Percentiles rank a stretch among this genome's conserved stretches.
Evolutionary conservation across 23 tunicate genomes (phyloP).

Genomic region (Ciona savignyi): DNA sequence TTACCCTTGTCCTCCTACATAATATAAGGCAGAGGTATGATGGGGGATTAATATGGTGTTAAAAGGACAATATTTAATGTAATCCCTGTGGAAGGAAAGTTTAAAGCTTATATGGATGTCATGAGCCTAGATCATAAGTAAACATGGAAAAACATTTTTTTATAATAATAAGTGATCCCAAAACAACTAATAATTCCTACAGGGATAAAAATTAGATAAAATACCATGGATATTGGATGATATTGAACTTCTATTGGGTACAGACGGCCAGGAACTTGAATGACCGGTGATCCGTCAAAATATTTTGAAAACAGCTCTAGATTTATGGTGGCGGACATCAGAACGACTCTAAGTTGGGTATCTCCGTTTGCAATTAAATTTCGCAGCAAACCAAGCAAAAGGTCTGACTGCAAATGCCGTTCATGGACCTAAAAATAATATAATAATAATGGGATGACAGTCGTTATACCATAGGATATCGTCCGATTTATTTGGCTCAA

Average conservation of each 20-base stretch:
- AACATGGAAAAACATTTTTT: no score
- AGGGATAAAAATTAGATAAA: no score
- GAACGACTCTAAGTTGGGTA: conserved; percentile 45
- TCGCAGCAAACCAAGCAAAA: conserved; percentile 70
- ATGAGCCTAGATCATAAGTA: no score
- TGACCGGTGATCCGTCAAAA: conserved; percentile 81
- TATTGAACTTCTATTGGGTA: conserved; percentile 89
- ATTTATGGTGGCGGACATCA: conserved; percentile 97
- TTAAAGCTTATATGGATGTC: no score
- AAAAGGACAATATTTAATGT: no score
- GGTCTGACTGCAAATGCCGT: conserved; percentile 90
- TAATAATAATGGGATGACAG: background rate
- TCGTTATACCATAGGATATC: no score
- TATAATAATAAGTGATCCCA: no score
- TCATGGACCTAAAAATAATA: conserved; percentile 60
- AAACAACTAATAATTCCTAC: no score
- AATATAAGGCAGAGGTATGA: background rate
- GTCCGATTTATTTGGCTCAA: no score
- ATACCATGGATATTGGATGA: conserved; percentile 66
- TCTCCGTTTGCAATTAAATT: conserved; percentile 22
- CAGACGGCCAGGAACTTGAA: conserved; percentile 96
- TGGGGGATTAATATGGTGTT: background rate
- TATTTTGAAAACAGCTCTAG: conserved; percentile 72
- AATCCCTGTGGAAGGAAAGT: no score
- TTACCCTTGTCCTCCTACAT: conserved; percentile 45